phyloP scores from a whole-genome alignment of 2,888 invertebrate genomes.

The Oscheius sp. region DNA sequence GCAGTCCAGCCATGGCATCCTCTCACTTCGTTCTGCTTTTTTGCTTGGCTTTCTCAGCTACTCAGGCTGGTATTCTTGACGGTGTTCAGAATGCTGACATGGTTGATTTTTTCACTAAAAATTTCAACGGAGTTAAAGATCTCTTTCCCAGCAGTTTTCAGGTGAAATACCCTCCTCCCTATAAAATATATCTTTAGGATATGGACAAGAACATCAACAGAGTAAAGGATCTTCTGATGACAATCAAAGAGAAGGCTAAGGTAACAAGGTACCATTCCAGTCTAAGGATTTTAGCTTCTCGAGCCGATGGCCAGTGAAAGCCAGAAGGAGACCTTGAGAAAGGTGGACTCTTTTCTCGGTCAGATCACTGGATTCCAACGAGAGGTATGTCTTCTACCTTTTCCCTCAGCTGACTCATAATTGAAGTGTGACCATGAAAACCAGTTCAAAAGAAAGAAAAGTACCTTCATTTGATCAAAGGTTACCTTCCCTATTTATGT shows the following conservation, averaged over 20 bases:
- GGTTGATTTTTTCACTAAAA: conserved; percentile 54
- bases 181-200: conserved; percentile 32
- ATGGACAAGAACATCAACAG: conserved; percentile 52
- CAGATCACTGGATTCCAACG: conserved; percentile 49
- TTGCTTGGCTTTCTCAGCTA: conserved; percentile 10
- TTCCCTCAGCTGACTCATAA: background rate
- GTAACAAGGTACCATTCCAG: background rate
- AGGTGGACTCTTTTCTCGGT: conserved; percentile 48
- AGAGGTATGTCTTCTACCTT: conserved; percentile 31
- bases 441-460: background rate
- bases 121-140: conserved; percentile 50
- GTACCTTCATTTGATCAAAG: background rate
- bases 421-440: background rate
- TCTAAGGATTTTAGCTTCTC: conserved; percentile 27
- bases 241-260: conserved; percentile 55
- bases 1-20: background rate
- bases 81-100: conserved; percentile 45
- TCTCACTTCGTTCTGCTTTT: conserved; percentile 11
- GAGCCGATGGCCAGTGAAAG: conserved; percentile 53
- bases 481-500: conserved; percentile 13
- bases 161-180: background rate
- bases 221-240: conserved; percentile 53
- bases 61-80: conserved; percentile 45
- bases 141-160: conserved; percentile 43
- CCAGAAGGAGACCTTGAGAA: conserved; percentile 54